These are phyloP conservation scores for Pteropus alecto DNA, from an alignment of 2,113 vertebrate genomes.

Conservation along the genomic window DNA sequence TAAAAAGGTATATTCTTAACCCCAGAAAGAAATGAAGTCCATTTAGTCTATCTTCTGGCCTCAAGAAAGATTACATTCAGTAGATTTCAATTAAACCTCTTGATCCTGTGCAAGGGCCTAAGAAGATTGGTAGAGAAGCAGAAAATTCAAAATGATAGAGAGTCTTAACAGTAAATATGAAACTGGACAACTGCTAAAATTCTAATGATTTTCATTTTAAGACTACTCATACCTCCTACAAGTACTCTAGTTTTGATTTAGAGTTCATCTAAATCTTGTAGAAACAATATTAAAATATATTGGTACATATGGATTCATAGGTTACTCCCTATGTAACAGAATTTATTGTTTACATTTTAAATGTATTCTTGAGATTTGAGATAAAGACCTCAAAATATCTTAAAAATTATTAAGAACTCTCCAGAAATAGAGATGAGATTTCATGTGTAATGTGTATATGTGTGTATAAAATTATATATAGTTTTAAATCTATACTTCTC, in stretches of 20 bases:
- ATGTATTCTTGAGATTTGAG: background rate
- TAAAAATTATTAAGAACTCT: background rate
- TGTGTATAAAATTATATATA: background rate
- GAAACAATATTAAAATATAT: background rate
- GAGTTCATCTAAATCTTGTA: background rate
- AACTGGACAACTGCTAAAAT: background rate
- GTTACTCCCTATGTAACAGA: background rate
- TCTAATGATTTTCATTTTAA: background rate
- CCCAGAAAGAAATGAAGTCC: background rate
- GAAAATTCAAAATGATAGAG: background rate
- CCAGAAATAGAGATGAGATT: background rate
- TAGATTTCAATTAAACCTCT: background rate
- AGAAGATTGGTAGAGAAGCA: background rate
- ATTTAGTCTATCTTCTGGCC: background rate
- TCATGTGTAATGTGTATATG: background rate
- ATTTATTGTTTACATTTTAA: constrained; percentile 4
- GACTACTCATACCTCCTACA: background rate
- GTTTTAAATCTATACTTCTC: background rate
- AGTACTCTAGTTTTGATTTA: background rate
- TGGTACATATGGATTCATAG: background rate
- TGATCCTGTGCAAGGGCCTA: background rate
- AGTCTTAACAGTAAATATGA: background rate
- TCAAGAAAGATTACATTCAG: background rate
- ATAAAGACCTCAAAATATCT: background rate
- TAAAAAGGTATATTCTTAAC: background rate